Evolutionary conservation across 2,888 invertebrate species (phyloP).

Genomic region (Chrysomela aeneicollis): DNA sequence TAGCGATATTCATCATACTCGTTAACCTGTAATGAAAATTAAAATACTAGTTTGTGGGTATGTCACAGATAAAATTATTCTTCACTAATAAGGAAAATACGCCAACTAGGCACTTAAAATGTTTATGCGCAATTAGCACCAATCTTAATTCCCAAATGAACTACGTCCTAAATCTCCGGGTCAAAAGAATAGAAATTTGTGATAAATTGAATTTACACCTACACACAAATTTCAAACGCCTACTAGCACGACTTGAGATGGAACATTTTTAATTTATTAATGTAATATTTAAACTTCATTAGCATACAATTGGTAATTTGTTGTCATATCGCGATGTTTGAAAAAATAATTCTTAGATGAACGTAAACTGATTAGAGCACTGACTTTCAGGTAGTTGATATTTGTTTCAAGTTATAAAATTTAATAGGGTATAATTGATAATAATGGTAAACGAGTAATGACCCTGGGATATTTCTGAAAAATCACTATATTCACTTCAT

Average conservation of each 20-base stretch:
- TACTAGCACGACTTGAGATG: constrained; percentile 23
- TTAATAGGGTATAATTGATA: too few relatives aligned
- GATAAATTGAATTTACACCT: constrained; percentile 36
- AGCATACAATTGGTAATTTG: constrained; percentile 41
- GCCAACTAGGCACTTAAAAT: not conserved
- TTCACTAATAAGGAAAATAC: not conserved
- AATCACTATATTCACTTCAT: too few relatives aligned
- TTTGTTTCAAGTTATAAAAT: not conserved
- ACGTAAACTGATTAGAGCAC: constrained; percentile 8
- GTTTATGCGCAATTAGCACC: not conserved
- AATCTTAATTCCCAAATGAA: constrained; percentile 14
- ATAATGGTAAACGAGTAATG: too few relatives aligned
- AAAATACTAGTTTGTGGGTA: not conserved
- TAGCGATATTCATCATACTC: too few relatives aligned
- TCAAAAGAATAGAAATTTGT: constrained; percentile 25
- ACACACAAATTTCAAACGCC: constrained; percentile 34
- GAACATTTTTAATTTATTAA: constrained; percentile 39
- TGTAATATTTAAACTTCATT: constrained; percentile 37
- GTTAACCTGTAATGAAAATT: not conserved
- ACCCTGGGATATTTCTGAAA: too few relatives aligned
- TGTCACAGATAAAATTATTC: not conserved
- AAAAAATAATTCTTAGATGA: constrained; percentile 27
- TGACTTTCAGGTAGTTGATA: not conserved
- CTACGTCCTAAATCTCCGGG: constrained; percentile 10
- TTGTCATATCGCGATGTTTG: constrained; percentile 28